These are phyloP conservation scores for Porites lobata DNA, from an alignment of 92 coral and sea anemone genomes.

Conservation along the genomic window DNA sequence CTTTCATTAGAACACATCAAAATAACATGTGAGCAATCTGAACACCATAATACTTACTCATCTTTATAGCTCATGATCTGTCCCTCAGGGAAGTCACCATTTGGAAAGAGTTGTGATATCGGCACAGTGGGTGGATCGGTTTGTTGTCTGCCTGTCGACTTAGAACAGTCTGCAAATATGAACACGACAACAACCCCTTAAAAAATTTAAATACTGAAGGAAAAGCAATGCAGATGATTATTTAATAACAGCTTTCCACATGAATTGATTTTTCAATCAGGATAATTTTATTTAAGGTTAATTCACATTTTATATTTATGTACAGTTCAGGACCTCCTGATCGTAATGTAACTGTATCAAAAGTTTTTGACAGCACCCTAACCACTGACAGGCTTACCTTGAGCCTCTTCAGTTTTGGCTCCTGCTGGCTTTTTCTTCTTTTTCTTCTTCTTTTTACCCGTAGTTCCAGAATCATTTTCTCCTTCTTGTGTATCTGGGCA, in stretches of 20 bases:
- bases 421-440: slow-evolving; percentile 88
- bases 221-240: neutral
- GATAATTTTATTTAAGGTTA: too few species aligned
- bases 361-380: too few species aligned
- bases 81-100: slow-evolving; percentile 89
- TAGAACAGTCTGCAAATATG: slow-evolving; percentile 25
- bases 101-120: slow-evolving; percentile 86
- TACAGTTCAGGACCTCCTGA: too few species aligned
- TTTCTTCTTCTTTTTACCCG: slow-evolving; percentile 92
- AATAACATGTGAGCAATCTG: neutral
- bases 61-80: slow-evolving; percentile 87
- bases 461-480: slow-evolving; percentile 49
- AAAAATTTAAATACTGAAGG: neutral
- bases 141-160: slow-evolving; percentile 46
- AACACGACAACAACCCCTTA: neutral
- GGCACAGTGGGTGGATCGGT: slow-evolving; percentile 96
- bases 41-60: slow-evolving; percentile 75
- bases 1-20: neutral
- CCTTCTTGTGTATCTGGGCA: slow-evolving; percentile 65
- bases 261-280: too few species aligned
- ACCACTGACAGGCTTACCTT: neutral
- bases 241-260: too few species aligned
- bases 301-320: too few species aligned
- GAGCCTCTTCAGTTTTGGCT: slow-evolving; percentile 36
- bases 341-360: too few species aligned